phyloP scores from a whole-genome alignment of 2,113 vertebrate genomes.

The Notothenia rossii region DNA sequence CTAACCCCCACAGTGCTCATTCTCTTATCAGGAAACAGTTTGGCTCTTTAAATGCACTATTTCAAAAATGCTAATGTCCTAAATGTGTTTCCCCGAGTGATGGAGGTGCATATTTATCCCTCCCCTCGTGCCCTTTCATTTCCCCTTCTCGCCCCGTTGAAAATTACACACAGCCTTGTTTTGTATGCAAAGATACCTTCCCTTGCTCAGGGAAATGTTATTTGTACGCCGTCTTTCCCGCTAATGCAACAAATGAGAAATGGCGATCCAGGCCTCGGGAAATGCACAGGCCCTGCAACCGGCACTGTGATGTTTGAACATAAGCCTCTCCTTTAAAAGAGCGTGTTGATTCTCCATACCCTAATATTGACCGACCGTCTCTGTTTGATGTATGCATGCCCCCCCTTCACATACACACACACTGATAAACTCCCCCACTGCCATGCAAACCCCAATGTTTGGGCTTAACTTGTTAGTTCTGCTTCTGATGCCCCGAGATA shows the following conservation, averaged over 20 bases:
- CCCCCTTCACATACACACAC: slow-evolving; percentile 62
- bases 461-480: slow-evolving; percentile 98
- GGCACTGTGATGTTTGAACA: slow-evolving; percentile 86
- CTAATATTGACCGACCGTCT: slow-evolving; percentile 94
- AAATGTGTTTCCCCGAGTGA: slow-evolving; percentile 43
- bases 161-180: slow-evolving; percentile 71
- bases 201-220: slow-evolving; percentile 68
- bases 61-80: slow-evolving; percentile 60
- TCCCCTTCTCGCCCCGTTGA: slow-evolving; percentile 44
- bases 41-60: slow-evolving; percentile 19
- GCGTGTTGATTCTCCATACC: slow-evolving; percentile 93
- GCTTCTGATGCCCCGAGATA: slow-evolving; percentile 96
- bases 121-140: slow-evolving; percentile 21
- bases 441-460: slow-evolving; percentile 92
- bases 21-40: slow-evolving; percentile 54
- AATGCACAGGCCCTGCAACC: slow-evolving; percentile 61
- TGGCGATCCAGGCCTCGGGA: slow-evolving; percentile 76
- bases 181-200: slow-evolving; percentile 71
- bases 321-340: slow-evolving; percentile 87
- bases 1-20: slow-evolving; percentile 2
- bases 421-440: slow-evolving; percentile 46
- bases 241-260: slow-evolving; percentile 85
- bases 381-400: slow-evolving; percentile 93
- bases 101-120: slow-evolving; percentile 37
- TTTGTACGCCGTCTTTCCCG: slow-evolving; percentile 69